These are phyloP conservation scores for Manis pentadactyla DNA, from an alignment of 2,797 vertebrate species.

Conservation along the genomic window DNA sequence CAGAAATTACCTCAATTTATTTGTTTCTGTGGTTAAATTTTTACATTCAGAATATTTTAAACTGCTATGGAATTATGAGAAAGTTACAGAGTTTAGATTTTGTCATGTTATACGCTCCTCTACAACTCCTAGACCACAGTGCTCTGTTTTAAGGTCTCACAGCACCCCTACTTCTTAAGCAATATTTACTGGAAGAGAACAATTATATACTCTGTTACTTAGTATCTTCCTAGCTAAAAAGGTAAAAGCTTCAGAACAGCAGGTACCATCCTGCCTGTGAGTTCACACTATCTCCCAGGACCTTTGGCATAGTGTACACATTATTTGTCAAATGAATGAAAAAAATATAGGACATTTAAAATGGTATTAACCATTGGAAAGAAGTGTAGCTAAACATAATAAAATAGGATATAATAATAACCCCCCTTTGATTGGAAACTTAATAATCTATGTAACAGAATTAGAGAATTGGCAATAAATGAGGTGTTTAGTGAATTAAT, in stretches of 20 bases:
- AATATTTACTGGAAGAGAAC: neutral
- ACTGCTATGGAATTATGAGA: neutral
- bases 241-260: neutral
- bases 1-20: neutral
- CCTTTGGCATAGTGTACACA: neutral
- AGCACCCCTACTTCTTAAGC: neutral
- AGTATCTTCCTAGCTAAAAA: slow-evolving; percentile 1
- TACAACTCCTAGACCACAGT: neutral
- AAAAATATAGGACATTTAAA: neutral
- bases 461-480: neutral
- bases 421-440: neutral
- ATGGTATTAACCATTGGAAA: neutral
- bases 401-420: neutral
- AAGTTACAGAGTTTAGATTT: neutral
- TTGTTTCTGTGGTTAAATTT: slow-evolving; percentile 9
- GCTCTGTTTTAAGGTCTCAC: neutral
- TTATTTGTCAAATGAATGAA: slow-evolving; percentile 28
- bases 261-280: neutral
- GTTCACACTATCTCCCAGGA: neutral
- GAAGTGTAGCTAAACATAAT: neutral
- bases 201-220: neutral
- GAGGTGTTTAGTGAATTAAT: slow-evolving; percentile 18
- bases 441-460: neutral
- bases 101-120: neutral
- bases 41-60: slow-evolving; percentile 46